A percentile compares a stretch with the other conserved stretches of the same genome.
phyloP scores from a whole-genome alignment of 2,113 vertebrate genomes.

The Gavia stellata region DNA sequence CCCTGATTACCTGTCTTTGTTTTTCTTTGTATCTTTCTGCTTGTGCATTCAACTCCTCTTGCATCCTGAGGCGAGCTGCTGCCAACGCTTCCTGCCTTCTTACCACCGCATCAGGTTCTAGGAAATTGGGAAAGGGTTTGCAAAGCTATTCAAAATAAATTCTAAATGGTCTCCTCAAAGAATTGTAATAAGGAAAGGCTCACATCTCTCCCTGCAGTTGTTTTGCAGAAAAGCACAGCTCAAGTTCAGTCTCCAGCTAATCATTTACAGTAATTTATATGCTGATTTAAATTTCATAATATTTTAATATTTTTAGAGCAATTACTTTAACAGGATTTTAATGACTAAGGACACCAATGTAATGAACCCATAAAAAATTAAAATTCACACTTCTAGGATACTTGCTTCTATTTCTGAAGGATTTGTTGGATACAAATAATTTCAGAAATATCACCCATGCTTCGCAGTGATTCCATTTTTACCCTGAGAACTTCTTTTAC shows the following conservation, averaged over 20 bases:
- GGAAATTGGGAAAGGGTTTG: background rate
- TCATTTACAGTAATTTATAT: background rate
- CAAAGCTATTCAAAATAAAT: background rate
- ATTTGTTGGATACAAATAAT: background rate
- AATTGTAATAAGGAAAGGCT: background rate
- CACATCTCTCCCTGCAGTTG: background rate
- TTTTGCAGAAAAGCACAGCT: background rate
- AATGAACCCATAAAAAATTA: background rate
- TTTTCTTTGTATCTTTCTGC: constrained; percentile 86
- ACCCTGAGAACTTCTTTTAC: background rate
- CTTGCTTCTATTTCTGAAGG: background rate
- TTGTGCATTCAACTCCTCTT: constrained; percentile 84
- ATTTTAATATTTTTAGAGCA: background rate
- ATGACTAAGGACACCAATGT: background rate
- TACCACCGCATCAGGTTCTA: constrained; percentile 77
- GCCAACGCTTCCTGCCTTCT: constrained; percentile 85
- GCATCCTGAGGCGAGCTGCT: constrained; percentile 85
- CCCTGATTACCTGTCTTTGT: constrained; percentile 78
- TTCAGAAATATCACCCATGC: background rate
- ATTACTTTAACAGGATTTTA: background rate
- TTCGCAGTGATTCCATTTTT: background rate
- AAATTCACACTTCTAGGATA: background rate
- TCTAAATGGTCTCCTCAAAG: background rate
- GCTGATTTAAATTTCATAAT: background rate
- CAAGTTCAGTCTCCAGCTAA: background rate